Conservation (phyloP, 1,140 invertebrate genomes). For the Bombus sylvicola region DNA sequence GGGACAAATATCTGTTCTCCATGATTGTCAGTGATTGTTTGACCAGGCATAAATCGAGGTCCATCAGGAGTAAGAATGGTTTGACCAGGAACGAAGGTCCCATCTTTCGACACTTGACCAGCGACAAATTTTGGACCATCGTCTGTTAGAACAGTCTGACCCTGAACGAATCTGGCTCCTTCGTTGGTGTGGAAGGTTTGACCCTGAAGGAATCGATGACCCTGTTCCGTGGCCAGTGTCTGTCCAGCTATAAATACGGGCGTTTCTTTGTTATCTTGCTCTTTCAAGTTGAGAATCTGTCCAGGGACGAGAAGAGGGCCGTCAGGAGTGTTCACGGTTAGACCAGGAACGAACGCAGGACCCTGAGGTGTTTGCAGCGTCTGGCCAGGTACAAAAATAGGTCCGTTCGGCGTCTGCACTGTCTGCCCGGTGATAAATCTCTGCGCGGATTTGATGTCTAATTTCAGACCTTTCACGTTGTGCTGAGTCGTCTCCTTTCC, state of each 20-base stretch:
- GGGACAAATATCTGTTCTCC: constrained; percentile 83
- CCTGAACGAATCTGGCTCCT: constrained; percentile 85
- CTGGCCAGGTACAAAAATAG: constrained; percentile 89
- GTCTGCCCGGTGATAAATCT: constrained; percentile 88
- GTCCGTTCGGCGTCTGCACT: constrained; percentile 86
- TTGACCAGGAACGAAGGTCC: constrained; percentile 87
- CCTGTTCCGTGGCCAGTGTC: constrained; percentile 72
- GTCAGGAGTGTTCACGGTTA: constrained; percentile 87
- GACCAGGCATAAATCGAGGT: constrained; percentile 84
- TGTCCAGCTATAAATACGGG: constrained; percentile 84
- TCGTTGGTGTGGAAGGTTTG: constrained; percentile 81
- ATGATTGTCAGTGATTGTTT: constrained; percentile 83
- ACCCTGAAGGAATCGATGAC: constrained; percentile 81
- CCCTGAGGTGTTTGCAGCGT: constrained; percentile 87
- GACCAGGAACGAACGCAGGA: constrained; percentile 88
- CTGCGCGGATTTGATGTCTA: constrained; percentile 86
- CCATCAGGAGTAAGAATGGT: constrained; percentile 85
- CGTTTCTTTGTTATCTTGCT: constrained; percentile 71
- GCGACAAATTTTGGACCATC: constrained; percentile 88
- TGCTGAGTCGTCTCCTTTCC: constrained; percentile 84
- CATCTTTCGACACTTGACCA: constrained; percentile 84
- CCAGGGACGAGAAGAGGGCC: constrained; percentile 88
- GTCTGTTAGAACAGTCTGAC: constrained; percentile 86
- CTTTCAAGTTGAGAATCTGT: constrained; percentile 83
- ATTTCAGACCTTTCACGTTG: constrained; percentile 85